phyloP scores from a whole-genome alignment of 2,113 vertebrate genomes.

The Tinamus guttatus region DNA sequence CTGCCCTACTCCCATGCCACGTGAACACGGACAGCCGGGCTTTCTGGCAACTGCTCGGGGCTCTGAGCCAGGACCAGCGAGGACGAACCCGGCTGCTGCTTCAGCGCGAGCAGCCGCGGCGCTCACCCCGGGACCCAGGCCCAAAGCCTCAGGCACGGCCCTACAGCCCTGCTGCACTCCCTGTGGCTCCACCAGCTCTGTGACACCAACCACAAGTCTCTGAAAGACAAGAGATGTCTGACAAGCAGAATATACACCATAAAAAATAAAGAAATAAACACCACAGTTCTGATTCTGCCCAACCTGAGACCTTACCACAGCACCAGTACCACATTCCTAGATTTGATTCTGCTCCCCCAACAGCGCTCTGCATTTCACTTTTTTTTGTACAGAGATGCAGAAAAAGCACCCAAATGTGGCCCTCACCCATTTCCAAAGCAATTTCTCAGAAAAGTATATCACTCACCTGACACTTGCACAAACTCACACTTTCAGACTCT shows the following conservation, averaged over 20 bases:
- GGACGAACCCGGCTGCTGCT: neutral
- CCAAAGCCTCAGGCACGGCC: neutral
- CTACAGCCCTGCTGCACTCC: neutral
- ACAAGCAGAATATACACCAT: neutral
- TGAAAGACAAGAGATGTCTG: neutral
- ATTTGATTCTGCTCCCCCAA: neutral
- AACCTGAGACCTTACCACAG: neutral
- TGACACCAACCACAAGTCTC: neutral
- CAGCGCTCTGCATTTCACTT: neutral
- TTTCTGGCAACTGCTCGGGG: no score
- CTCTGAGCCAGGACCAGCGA: neutral
- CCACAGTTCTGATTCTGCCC: neutral
- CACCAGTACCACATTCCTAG: neutral
- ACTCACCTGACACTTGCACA: neutral
- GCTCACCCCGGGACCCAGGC: neutral
- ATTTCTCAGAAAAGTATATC: neutral
- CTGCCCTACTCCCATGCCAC: neutral
- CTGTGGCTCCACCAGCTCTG: neutral
- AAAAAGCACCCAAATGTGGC: neutral
- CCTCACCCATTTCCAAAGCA: neutral
- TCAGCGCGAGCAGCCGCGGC: neutral
- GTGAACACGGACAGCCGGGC: neutral
- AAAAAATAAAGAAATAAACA: neutral
- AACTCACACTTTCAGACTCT: neutral
- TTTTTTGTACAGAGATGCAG: neutral